Evolutionary conservation across 2,113 vertebrate genomes (phyloP).

Genomic region (Bujurquina vittata): DNA sequence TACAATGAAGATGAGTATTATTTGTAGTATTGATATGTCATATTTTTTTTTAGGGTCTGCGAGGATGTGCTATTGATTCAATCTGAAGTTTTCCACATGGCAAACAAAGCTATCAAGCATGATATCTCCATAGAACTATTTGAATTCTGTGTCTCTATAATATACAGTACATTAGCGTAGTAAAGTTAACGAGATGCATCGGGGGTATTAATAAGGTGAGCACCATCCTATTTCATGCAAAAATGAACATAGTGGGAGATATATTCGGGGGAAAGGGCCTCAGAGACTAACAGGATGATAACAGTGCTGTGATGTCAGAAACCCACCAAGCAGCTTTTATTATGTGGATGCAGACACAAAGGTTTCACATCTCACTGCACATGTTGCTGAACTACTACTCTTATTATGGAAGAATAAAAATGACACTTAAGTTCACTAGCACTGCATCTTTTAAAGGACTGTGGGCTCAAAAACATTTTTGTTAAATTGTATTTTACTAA

Average conservation of each 20-base stretch:
- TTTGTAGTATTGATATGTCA: background rate
- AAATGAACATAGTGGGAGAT: constrained; percentile 36
- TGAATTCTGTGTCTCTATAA: background rate
- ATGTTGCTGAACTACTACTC: constrained; percentile 5
- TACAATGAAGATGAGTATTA: too few species aligned
- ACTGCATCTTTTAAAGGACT: background rate
- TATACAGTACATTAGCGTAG: background rate
- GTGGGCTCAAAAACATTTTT: background rate
- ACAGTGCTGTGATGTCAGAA: constrained; percentile 4
- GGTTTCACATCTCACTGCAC: constrained; percentile 16
- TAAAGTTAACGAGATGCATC: constrained; percentile 19
- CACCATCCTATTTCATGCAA: constrained; percentile 57
- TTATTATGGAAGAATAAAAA: background rate
- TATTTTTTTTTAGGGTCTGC: background rate
- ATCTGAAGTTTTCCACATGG: background rate
- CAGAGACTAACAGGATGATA: constrained; percentile 42
- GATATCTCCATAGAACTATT: background rate
- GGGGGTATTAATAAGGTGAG: constrained; percentile 53
- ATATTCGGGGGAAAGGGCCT: constrained; percentile 28
- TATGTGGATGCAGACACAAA: background rate
- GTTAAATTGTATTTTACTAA: background rate
- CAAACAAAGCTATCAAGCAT: background rate
- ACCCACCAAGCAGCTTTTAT: constrained; percentile 6
- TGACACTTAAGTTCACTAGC: background rate
- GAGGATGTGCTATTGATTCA: background rate